Evolutionary conservation across 2,888 invertebrate genomes (phyloP), one percentile per base, ranked within the genome.

Genomic region (Drosophila melanosoma): DNA sequence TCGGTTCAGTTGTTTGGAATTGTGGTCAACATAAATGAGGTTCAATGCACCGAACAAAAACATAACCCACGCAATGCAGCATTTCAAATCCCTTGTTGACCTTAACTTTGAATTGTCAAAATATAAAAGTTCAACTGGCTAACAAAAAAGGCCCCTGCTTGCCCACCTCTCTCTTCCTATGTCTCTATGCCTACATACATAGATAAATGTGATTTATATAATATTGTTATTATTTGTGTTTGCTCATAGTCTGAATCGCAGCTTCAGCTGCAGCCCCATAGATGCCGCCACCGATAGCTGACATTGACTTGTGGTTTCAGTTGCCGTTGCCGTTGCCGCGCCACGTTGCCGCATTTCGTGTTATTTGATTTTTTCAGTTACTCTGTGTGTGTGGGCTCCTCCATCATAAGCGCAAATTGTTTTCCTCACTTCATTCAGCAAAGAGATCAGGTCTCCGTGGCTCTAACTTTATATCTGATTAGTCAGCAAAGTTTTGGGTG

Each of bases 301-400:
- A 91, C 91, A 91, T 91, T 91, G 91, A 91, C 90, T 91, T 91
- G 88, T 84, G 90, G 89, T 86, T 89, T 89, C 82, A 74, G 81
- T 87, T 87, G 87, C 83, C 72, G 64, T 85, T 88, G 88, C 82
- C 72, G 61, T 15, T 53, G 35, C 35, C 11, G 8, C n/a, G 20
- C 45, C 49, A 26, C 49, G 20, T 61, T 59, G 57, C 65, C 72
- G 80, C 77, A 64, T 74, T 70, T 81, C 74, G 63, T 74, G 76
- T 69, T 60, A 35, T 58, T 67, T 45, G 38, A 59, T 42, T 74
- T 45, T 23, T 51, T 70, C 63, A 63, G 68, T 65, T 66, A 53
- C 71, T 82, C 68, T 85, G 89, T 91, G 91, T 91, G 91, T 91
- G 91, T 91, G 91, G 91, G 91, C 90, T 83, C 68, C 76, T 63